phyloP scores from a whole-genome alignment of 2,113 vertebrate genomes.

The Muscicapa adusta region DNA sequence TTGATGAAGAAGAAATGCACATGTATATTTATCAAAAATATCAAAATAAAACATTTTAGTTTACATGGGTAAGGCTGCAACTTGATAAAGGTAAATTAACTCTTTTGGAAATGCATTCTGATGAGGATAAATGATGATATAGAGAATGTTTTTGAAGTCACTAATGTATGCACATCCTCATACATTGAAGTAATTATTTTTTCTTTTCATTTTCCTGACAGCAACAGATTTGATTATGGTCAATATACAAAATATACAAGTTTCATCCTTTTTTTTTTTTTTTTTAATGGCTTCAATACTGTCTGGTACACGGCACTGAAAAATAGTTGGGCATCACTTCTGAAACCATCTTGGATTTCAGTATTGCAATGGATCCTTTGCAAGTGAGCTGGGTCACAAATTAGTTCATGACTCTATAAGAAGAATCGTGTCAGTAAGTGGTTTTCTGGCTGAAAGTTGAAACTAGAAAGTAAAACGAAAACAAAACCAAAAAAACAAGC shows the following conservation, averaged over 20 bases:
- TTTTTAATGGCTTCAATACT: not conserved
- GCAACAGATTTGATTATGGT: not conserved
- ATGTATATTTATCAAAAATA: constrained; percentile 4
- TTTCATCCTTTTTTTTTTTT: not conserved
- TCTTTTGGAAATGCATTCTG: constrained; percentile 30
- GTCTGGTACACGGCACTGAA: not conserved
- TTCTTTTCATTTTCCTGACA: not conserved
- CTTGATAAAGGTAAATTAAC: not conserved
- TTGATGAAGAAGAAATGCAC: constrained; percentile 63
- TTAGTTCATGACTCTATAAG: not conserved
- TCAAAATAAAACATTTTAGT: constrained; percentile 48
- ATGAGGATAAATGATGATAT: constrained; percentile 52
- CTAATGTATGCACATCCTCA: not conserved
- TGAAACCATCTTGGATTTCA: not conserved
- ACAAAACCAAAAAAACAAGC: not conserved
- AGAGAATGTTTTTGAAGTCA: not conserved
- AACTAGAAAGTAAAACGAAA: not conserved
- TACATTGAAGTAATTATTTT: not conserved
- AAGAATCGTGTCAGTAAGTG: not conserved
- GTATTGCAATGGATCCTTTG: not conserved
- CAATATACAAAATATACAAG: not conserved
- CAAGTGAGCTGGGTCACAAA: not conserved
- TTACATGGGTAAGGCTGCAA: constrained; percentile 11
- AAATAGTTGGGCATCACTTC: not conserved
- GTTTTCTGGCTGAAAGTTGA: not conserved